Conservation (phyloP, 1,140 invertebrate genomes). For the Adelges cooleyi region DNA sequence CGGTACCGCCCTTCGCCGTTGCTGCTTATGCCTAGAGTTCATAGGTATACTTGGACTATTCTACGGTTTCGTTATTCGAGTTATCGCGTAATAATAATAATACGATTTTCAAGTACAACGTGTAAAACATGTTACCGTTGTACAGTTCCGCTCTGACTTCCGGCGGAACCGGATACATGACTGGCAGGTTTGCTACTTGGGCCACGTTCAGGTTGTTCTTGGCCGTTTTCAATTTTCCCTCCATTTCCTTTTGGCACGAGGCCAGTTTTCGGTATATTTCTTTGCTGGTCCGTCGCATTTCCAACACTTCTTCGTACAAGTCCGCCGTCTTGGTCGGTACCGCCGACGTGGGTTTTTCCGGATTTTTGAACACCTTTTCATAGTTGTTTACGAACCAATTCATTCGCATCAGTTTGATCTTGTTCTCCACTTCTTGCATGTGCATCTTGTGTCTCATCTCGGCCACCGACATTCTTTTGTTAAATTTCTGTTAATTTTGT, state of each 20-base stretch:
- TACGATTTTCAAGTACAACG: background rate
- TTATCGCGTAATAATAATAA: background rate
- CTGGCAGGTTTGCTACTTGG: background rate
- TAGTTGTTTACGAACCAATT: constrained; percentile 13
- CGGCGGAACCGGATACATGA: background rate
- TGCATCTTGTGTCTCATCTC: background rate
- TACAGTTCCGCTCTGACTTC: background rate
- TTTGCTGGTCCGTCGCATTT: background rate
- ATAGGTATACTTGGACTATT: too few relatives aligned
- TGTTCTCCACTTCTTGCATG: constrained; percentile 5
- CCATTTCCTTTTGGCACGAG: background rate
- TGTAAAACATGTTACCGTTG: background rate
- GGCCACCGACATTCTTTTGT: too few relatives aligned
- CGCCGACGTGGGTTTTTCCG: background rate
- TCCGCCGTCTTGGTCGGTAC: background rate
- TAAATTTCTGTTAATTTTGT: too few relatives aligned
- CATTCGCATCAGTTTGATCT: background rate
- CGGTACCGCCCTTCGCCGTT: background rate
- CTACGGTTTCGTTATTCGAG: background rate
- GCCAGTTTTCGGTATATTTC: background rate
- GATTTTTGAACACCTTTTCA: background rate
- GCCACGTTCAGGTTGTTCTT: background rate
- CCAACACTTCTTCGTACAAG: background rate
- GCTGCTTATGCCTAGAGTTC: background rate
- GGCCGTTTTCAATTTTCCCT: background rate